A percentile compares a stretch with the other conserved stretches of the same genome.
These are phyloP conservation scores for Rugalucina vietnamica DNA, from an alignment of 2,888 invertebrate genomes.

Conservation along the genomic window DNA sequence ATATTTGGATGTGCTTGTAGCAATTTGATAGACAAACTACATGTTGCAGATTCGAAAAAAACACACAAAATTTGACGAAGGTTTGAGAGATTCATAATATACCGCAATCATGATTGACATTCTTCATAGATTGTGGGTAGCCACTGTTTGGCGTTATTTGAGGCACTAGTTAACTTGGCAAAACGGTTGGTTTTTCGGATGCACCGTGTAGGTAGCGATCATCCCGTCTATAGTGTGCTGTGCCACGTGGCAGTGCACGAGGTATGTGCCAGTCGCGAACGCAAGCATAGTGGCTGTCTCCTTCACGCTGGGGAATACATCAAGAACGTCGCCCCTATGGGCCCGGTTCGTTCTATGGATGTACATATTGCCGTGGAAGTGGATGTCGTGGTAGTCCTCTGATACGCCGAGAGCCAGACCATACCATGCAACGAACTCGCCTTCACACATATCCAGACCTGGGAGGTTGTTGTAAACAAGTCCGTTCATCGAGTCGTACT, in stretches of 20 bases:
- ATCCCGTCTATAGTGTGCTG: constrained; percentile 66
- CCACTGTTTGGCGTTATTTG: too few relatives aligned
- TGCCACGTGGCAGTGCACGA: constrained; percentile 69
- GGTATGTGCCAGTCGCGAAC: constrained; percentile 67
- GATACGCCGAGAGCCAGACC: constrained; percentile 64
- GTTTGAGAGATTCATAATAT: too few relatives aligned
- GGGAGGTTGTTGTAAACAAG: constrained; percentile 65
- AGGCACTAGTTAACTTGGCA: too few relatives aligned
- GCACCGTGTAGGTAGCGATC: constrained; percentile 66
- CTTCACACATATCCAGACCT: constrained; percentile 60
- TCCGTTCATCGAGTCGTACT: constrained; percentile 70
- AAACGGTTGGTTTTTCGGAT: too few relatives aligned
- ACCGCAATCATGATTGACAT: too few relatives aligned
- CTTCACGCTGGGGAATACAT: constrained; percentile 67
- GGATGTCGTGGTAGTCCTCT: constrained; percentile 66
- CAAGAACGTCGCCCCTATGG: constrained; percentile 64
- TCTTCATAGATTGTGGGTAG: too few relatives aligned
- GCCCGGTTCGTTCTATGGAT: constrained; percentile 50
- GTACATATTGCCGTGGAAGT: constrained; percentile 69
- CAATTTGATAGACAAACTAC: too few relatives aligned
- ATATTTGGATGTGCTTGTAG: too few relatives aligned
- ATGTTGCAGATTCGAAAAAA: too few relatives aligned
- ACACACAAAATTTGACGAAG: too few relatives aligned
- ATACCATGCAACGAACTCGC: constrained; percentile 70
- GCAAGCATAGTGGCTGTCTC: constrained; percentile 67